Conservation (phyloP, 2,797 vertebrate genomes). For the Hapalemur alaotrensis region DNA sequence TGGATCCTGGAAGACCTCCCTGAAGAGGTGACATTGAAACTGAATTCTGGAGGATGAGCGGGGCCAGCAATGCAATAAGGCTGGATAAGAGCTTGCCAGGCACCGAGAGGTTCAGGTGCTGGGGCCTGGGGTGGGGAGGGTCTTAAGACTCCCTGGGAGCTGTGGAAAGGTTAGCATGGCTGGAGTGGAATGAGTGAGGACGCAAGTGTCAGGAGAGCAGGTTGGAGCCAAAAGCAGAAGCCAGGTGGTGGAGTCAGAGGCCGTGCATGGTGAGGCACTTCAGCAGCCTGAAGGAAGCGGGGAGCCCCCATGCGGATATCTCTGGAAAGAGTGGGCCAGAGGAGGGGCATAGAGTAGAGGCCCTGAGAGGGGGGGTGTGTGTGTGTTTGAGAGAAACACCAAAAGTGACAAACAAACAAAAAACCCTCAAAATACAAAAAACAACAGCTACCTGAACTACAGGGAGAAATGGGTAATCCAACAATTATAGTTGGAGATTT, state of each 20-base stretch:
- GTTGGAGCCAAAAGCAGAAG: neutral
- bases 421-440: neutral
- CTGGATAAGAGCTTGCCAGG: neutral
- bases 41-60: neutral
- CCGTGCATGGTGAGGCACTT: neutral
- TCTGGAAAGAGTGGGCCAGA: neutral
- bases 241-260: neutral
- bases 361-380: too few relatives aligned
- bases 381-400: neutral
- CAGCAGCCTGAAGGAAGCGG: neutral
- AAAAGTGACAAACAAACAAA: neutral
- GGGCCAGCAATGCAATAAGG: neutral
- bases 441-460: neutral
- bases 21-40: neutral
- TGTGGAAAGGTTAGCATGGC: neutral
- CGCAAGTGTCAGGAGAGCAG: neutral
- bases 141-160: neutral
- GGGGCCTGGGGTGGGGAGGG: too few relatives aligned
- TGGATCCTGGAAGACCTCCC: neutral
- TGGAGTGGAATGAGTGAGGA: neutral
- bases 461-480: neutral
- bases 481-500: neutral
- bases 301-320: accelerated
- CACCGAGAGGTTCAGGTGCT: neutral
- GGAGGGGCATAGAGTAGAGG: neutral